Percentiles rank a stretch among this genome's conserved stretches.
These are phyloP conservation scores for Lepidurus packardi DNA, from an alignment of 1,140 invertebrate species.

Conservation along the genomic window DNA sequence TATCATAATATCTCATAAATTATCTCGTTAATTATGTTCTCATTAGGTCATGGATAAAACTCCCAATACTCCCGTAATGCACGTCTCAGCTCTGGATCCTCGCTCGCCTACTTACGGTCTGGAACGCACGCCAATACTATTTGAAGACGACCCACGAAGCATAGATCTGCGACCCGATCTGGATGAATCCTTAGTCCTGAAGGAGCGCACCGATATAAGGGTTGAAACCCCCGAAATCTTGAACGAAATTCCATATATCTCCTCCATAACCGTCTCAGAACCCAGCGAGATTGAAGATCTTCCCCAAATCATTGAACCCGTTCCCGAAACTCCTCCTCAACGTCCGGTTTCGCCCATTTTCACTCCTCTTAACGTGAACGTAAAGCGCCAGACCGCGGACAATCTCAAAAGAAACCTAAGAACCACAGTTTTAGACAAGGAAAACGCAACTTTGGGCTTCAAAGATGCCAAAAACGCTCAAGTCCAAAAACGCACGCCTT, in stretches of 20 bases:
- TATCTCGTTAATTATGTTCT: no score
- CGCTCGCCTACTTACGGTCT: not conserved
- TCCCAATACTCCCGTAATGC: not conserved
- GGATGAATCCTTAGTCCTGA: not conserved
- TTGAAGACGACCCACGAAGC: not conserved
- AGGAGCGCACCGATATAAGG: not conserved
- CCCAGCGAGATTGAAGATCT: not conserved
- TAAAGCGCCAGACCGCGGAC: not conserved
- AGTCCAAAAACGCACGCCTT: not conserved
- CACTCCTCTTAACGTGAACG: not conserved
- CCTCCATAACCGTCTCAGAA: not conserved
- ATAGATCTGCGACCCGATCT: conserved; percentile 1
- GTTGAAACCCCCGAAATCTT: not conserved
- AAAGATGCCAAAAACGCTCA: not conserved
- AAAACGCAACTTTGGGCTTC: not conserved
- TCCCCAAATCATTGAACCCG: not conserved
- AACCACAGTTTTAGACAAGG: conserved; percentile 4
- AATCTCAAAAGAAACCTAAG: not conserved
- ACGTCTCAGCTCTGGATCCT: not conserved
- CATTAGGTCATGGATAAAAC: not conserved
- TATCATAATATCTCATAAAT: no score
- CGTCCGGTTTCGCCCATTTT: not conserved
- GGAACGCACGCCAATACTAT: not conserved
- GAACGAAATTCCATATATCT: not conserved
- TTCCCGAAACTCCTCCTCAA: not conserved